Conservation (phyloP, 53 echinoderm and acorn worm species). For the Patiria pectinifera region DNA sequence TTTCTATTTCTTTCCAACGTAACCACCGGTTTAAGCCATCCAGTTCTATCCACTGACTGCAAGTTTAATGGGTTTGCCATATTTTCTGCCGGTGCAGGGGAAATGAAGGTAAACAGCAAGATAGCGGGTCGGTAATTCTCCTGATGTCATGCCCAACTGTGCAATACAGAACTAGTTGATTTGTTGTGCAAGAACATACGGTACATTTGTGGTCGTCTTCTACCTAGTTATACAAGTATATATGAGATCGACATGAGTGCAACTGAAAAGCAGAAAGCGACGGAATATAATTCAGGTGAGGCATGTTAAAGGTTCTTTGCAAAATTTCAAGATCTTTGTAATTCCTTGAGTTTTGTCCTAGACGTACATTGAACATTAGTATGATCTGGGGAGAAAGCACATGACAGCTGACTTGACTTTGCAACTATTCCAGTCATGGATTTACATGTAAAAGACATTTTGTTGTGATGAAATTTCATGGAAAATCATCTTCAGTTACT, state of each 20-base stretch:
- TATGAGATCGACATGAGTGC: neutral
- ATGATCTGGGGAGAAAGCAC: no score
- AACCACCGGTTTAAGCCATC: conserved; percentile 8
- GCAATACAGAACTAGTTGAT: neutral
- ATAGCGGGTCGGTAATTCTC: neutral
- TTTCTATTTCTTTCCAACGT: neutral
- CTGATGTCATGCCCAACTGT: neutral
- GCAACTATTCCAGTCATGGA: no score
- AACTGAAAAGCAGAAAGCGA: neutral
- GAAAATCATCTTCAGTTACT: no score
- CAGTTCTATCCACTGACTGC: conserved; percentile 16
- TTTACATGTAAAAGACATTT: no score
- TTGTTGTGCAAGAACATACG: neutral
- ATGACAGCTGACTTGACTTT: no score
- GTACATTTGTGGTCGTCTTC: neutral
- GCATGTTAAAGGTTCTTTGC: neutral
- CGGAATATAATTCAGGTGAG: neutral
- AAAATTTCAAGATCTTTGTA: no score
- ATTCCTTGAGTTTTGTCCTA: no score
- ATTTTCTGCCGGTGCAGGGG: neutral
- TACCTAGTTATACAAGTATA: neutral
- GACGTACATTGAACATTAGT: no score
- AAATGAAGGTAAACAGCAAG: neutral
- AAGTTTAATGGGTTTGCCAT: conserved; percentile 14
- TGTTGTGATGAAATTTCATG: no score